Evolutionary conservation across 2,113 vertebrate genomes (phyloP).

Genomic region (Rhagologus leucostigma): DNA sequence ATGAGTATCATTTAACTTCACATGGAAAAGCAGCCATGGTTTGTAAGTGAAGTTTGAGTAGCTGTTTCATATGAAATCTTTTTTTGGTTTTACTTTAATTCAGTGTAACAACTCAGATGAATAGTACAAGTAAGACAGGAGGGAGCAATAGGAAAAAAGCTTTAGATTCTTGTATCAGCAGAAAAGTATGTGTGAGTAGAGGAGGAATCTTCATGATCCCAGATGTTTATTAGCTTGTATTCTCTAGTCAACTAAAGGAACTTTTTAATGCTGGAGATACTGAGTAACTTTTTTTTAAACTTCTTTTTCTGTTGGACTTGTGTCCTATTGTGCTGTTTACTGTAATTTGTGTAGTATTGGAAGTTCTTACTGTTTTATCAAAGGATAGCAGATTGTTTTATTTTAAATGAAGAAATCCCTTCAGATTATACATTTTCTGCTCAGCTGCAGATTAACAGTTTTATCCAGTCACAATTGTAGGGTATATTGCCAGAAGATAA

Average conservation of each 20-base stretch:
- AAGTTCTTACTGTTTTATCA: not conserved
- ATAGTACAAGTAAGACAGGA: not conserved
- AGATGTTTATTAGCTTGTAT: not conserved
- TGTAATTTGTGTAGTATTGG: not conserved
- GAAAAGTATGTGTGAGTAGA: not conserved
- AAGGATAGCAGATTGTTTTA: not conserved
- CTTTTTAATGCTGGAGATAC: not conserved
- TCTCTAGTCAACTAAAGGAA: not conserved
- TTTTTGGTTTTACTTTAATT: not conserved
- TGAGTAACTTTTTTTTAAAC: not conserved
- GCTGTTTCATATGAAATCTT: not conserved
- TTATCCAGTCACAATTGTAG: slow-evolving; percentile 18
- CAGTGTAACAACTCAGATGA: not conserved
- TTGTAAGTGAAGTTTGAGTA: not conserved
- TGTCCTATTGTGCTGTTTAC: not conserved
- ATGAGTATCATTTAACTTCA: slow-evolving; percentile 1
- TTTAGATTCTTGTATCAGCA: not conserved
- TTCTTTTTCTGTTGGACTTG: not conserved
- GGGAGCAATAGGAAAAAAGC: not conserved
- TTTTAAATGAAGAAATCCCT: slow-evolving; percentile 22
- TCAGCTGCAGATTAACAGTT: slow-evolving; percentile 35
- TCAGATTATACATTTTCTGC: slow-evolving; percentile 36
- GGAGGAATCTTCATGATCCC: not conserved
- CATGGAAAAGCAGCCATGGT: not conserved
- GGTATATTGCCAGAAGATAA: slow-evolving; percentile 44